Base-by-base conservation (phyloP, 2,797 vertebrate species). In the Chelidonichthys spinosus region DNA sequence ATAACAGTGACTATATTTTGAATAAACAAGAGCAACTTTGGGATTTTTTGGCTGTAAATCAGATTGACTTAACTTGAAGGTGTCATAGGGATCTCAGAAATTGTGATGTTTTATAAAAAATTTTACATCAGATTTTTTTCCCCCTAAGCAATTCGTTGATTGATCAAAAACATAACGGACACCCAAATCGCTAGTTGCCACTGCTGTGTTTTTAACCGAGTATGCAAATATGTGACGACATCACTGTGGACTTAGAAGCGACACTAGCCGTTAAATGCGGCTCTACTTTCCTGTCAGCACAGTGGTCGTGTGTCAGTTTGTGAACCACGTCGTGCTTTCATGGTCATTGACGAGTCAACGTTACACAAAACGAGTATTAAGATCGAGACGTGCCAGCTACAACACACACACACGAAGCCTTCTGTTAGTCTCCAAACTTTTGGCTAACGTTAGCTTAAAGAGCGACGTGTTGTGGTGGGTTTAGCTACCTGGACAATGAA, bases 401-500 rank as follows among this genome's bases (percentile, higher is more conserved):
- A 5, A 11, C 11, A 37, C 49, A 10, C 7, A 1, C 13, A 78
- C 11, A 43, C 13, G 8, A 4, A 56, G 40, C 4, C 11, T 17
- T 0, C 0, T 13, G 18, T 61, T 36, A 14, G 47, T 76, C 71
- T 69, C 0, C 9, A 69, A 86, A 84, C 77, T 86, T 85, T 62
- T 8, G 35, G 17, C 65, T 36, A 44, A 17, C 25, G 59, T 15
- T 61, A 65, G 58, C 62, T 63, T 35, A 3, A 13, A 61, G 36
- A 11, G 50, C 39, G n/a, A 0, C 6, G 47, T 59, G 46, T 33
- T 36, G 62, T 39, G 70, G 33, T 43, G 56, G 33, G 25, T 69
- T 81, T 63, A 66, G 72, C 74, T 90, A 95, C 95, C 95, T 95
- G 90, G 93, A 90, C 79, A 95, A 88, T 88, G 94, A 95, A 89